Evolutionary conservation across 1,140 invertebrate species (phyloP), one percentile per base, ranked within the genome.

Genomic region (Lethrus apterus): DNA sequence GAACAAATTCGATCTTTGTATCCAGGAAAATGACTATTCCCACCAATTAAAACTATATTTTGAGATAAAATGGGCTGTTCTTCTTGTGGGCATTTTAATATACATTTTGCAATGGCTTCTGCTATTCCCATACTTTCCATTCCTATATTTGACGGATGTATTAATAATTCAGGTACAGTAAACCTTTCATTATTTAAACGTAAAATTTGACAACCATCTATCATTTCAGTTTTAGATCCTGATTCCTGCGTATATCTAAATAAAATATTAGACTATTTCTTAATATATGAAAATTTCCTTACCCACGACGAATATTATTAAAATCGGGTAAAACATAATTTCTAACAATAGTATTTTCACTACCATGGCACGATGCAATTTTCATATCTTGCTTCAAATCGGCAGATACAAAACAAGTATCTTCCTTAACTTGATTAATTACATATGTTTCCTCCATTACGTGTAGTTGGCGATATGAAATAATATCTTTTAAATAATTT

Each of bases 401-500:
- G 55, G 79, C 74, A 0, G 93, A 87, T 0, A 99, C 91, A 73
- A 85, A 99, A 63, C 95, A 99, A 0, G 86, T 81, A 67, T 99
- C 95, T 71, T 99, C 97, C 68, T 99, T 99, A 0, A 89, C 85
- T 71, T 99, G 93, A 70, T 99, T 99, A 7, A 99, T 93, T 0
- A 99, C 93, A 70, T 93, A 95, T 0, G 94, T 98, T 70, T 99
- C 97, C 65, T 99, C 95, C 89, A 98, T 93, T 0, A 99, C 93
- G 75, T 99, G 90, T 11, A 99, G 70, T 60, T 99, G 94, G 24
- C 94, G 76, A 64, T 97, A 98, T 0, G 95, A 98, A 49, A 98
- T 86, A 7, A 98, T 82, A 68, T 99, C 96, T 66, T 99, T 99
- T 23, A 99, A 70, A 70, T 99, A 91, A 75, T 99, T 99, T 0